Base-by-base conservation (phyloP, 2,113 vertebrate species). In the Beaufortia kweichowensis region DNA sequence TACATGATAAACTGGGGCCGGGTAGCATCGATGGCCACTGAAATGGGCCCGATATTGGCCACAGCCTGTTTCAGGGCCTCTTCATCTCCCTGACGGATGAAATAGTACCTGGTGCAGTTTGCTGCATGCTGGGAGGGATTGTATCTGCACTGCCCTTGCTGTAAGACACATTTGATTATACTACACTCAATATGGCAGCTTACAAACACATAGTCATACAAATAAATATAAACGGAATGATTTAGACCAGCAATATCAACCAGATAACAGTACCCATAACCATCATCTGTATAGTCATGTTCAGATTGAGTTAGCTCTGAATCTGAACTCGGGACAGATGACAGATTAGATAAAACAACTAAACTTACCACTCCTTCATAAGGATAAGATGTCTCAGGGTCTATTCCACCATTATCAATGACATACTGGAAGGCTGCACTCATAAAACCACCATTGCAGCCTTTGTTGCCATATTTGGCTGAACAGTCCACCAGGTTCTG, bases 21-120 rank as follows among this genome's bases (percentile, higher is more conserved):
- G 0, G 75, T 83, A 4, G 95, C 96, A 0, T 99, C 95, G 3
- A 99, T 91, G 21, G 5, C 94, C 0, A 98, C 95, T 0, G 95
- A 93, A 48, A 99, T 88, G 0, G 97, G 96, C 1, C 97, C 97
- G 0, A 95, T 65, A 3, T 48, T 89, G 79, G 94, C 96, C 3
- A 98, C 50, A 0, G 87, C 89, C 3, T 91, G 74, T 72, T 93
- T 89, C 56, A 99, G 87, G 0, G 84, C 86, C 0, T 43, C 78
- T 71, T 99, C 96, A 0, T 90, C 64, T 0, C 85, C 92, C 0
- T 4, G 0, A 0, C 91, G 86, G 14, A 96, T 86, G 60, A 83
- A 87, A 0, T 3, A 48, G 53, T 93, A 97, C 0, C 6, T 41
- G 17, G 93, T 91, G 64, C 96, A 98, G 12, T 95, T 94, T 57